phyloP scores from a whole-genome alignment of 1,140 invertebrate species.

The Drosophila truncata region DNA sequence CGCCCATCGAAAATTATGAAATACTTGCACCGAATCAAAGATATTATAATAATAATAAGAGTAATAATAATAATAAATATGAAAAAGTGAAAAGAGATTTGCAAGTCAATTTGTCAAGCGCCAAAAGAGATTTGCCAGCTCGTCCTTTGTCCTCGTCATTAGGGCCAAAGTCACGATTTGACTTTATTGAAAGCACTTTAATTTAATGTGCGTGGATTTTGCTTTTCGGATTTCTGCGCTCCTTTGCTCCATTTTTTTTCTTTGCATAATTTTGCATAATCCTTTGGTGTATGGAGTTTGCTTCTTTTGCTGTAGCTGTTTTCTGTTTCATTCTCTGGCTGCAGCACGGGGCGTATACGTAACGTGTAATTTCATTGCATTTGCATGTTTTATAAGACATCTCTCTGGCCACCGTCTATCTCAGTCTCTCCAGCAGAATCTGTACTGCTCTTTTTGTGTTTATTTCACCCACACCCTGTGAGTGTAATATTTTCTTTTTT shows the following conservation, averaged over 20 bases:
- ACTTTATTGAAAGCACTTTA: constrained; percentile 84
- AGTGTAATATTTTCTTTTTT: constrained; percentile 21
- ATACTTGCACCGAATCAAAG: constrained; percentile 49
- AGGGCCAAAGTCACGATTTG: constrained; percentile 79
- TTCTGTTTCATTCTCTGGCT: constrained; percentile 28
- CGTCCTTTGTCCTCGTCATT: constrained; percentile 61
- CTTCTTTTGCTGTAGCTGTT: constrained; percentile 7
- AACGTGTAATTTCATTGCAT: constrained; percentile 83
- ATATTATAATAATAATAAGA: constrained; percentile 32
- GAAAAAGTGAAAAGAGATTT: constrained; percentile 54
- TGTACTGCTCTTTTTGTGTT: constrained; percentile 61
- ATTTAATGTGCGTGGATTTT: constrained; percentile 81
- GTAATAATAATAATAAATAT: constrained; percentile 13
- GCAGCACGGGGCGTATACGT: constrained; percentile 75
- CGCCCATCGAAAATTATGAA: constrained; percentile 65
- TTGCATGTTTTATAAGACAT: constrained; percentile 75
- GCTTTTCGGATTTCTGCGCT: constrained; percentile 24
- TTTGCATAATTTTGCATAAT: constrained; percentile 82
- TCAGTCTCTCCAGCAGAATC: constrained; percentile 37
- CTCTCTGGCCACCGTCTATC: constrained; percentile 2
- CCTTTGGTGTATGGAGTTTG: constrained; percentile 58
- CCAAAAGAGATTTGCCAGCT: constrained; percentile 45
- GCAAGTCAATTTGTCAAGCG: constrained; percentile 80
- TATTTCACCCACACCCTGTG: constrained; percentile 16
- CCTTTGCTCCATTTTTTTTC: constrained; percentile 3